Evolutionary conservation across 2,797 vertebrate genomes (phyloP).

Genomic region (Sebastolobus alascanus): DNA sequence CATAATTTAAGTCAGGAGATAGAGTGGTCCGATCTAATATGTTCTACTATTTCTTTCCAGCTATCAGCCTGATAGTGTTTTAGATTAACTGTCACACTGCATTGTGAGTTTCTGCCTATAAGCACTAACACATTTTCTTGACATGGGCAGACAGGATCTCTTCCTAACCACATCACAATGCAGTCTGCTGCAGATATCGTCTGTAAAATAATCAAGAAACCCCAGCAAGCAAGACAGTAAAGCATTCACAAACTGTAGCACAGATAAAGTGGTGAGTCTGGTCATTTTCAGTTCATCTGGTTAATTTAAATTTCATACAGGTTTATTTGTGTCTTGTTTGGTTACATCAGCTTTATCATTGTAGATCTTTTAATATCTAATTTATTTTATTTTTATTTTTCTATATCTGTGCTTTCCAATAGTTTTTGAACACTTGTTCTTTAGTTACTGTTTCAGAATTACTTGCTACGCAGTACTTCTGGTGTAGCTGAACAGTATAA

Average conservation of each 20-base stretch:
- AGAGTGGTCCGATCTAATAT: neutral
- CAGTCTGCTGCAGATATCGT: neutral
- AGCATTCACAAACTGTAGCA: neutral
- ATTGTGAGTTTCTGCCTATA: neutral
- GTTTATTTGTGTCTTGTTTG: neutral
- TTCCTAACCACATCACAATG: neutral
- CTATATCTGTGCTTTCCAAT: neutral
- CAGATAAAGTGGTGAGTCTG: neutral
- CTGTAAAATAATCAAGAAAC: neutral
- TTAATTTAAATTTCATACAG: neutral
- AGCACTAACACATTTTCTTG: neutral
- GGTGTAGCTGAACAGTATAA: slow-evolving; percentile 1
- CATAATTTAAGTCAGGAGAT: neutral
- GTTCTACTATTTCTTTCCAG: neutral
- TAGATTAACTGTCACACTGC: neutral
- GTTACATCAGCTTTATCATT: neutral
- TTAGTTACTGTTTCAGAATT: neutral
- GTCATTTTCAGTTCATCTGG: neutral
- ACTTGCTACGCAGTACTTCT: neutral
- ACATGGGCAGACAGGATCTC: neutral
- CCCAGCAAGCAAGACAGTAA: neutral
- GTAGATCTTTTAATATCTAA: neutral
- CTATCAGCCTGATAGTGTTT: neutral
- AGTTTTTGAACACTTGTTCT: neutral
- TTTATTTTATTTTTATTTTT: neutral